Evolutionary conservation across 1,140 invertebrate genomes (phyloP), one percentile per base, ranked within the genome.

Genomic region (Linepithema humile): DNA sequence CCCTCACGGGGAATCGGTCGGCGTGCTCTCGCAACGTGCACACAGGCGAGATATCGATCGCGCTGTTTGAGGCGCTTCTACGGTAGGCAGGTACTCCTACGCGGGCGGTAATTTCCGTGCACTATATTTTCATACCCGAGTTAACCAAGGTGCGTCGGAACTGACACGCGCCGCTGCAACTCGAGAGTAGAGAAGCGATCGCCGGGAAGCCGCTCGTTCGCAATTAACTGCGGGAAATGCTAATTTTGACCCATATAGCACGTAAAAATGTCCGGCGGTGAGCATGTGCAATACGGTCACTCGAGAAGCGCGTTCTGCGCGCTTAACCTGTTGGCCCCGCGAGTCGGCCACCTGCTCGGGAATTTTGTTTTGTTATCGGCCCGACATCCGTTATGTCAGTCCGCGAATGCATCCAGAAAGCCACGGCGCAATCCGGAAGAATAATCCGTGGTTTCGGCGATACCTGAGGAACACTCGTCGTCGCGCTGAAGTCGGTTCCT

Each of bases 201-300:
- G 78, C 55, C 50, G 75, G 83, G 64, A 82, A 50, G 55, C 64
- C 84, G 77, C 78, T 85, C 48, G 60, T 55, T 82, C 65, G 90
- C 87, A 91, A 91, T 91, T 91, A 91, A 90, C 86, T 64, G 73
- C 82, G 60, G 55, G 75, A 82, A 83, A 92, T 92, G 91, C 87
- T 89, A 91, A 92, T 92, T 91, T 74, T 83, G 90, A 92, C 90
- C 90, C 57, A 91, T 91, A 90, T 91, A 89, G 45, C 48, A 38
- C 9, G 82, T 84, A 89, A 88, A 87, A 88, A 86, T 73, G 82
- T 57, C 72, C 35, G 45, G 57, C 59, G 85, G 89, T 87, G 84
- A 87, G 87, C 90, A 91, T 91, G 90, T 91, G 90, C 89, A 78
- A 82, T 85, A 85, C 67, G 40, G 82, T 88, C 82, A 80, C 78